Base-by-base conservation (phyloP, 2,113 vertebrate genomes). In the Atlantisia rogersi region DNA sequence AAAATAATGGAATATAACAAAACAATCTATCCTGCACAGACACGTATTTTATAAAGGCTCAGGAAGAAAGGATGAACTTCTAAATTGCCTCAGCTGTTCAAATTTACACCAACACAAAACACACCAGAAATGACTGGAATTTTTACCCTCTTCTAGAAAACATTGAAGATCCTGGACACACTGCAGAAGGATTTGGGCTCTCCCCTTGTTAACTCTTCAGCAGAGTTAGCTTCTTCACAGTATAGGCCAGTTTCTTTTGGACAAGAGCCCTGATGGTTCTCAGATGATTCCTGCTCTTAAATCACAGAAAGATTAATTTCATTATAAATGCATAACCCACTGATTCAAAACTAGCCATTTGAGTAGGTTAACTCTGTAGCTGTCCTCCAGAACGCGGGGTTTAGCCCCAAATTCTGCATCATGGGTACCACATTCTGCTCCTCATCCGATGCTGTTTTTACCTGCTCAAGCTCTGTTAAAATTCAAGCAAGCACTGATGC, bases 1-100 rank as follows among this genome's bases (percentile, higher is more conserved):
- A 94, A 96, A 96, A 96, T 94, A 96, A 94, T 94, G 67, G 81
- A 89, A 87, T 85, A 74, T 91, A 91, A 95, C 85, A 81, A 91
- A 95, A 80, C 26, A 1, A 94, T 95, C 94, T 92, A 76, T 93
- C 92, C 86, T 91, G 77, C 0, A 9, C 70, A 94, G 83, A 90
- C 86, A 86, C 63, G 18, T 86, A 94, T 85, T 97, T 96, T 85
- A 50, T 59, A 92, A 86, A 74, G 77, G 68, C 40, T 79, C 8
- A 2, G 86, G 63, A 82, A 91, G 78, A 95, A 93, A 86, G 80
- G 69, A 96, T 62, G 82, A 80, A 69, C 85, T 95, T 93, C 70
- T 91, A 84, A 96, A 96, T 92, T 77, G 40, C 74, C 29, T 91
- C 28, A 1, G 83, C 77, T 89, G 64, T 86, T 95, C 70, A 96